phyloP scores from a whole-genome alignment of 2,797 vertebrate species.

The Sebastes oblongus region DNA sequence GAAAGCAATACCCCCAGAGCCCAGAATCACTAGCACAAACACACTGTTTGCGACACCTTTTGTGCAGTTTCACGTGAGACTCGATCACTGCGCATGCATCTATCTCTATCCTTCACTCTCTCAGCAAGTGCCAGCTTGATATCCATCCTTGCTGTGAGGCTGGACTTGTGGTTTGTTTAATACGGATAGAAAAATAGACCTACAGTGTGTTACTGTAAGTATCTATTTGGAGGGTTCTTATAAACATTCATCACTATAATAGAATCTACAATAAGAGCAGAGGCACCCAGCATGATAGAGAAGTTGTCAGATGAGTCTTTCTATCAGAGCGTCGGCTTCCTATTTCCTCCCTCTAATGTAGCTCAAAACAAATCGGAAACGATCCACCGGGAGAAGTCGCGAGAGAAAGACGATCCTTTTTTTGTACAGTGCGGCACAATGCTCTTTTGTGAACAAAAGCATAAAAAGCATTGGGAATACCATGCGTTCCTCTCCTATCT shows the following conservation, averaged over 20 bases:
- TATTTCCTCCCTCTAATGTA: conserved; percentile 3
- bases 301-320: conserved; percentile 26
- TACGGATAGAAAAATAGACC: conserved; percentile 11
- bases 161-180: conserved; percentile 26
- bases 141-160: conserved; percentile 41
- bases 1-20: neutral
- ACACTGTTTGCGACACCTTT: neutral
- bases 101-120: neutral
- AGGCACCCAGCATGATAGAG: neutral
- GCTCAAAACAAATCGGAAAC: conserved; percentile 16
- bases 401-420: neutral
- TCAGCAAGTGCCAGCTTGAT: conserved; percentile 28
- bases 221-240: neutral
- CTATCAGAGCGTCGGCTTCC: neutral
- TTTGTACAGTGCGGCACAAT: neutral
- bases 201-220: neutral
- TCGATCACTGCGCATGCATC: neutral
- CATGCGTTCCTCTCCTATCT: conserved; percentile 9
- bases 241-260: conserved; percentile 1
- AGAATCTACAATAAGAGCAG: neutral
- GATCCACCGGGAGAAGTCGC: conserved; percentile 15
- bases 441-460: conserved; percentile 13
- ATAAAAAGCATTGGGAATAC: conserved; percentile 18
- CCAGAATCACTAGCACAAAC: conserved; percentile 4
- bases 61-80: neutral